These are phyloP conservation scores for Monomorium pharaonis DNA, from an alignment of 1,140 invertebrate species.

Conservation along the genomic window DNA sequence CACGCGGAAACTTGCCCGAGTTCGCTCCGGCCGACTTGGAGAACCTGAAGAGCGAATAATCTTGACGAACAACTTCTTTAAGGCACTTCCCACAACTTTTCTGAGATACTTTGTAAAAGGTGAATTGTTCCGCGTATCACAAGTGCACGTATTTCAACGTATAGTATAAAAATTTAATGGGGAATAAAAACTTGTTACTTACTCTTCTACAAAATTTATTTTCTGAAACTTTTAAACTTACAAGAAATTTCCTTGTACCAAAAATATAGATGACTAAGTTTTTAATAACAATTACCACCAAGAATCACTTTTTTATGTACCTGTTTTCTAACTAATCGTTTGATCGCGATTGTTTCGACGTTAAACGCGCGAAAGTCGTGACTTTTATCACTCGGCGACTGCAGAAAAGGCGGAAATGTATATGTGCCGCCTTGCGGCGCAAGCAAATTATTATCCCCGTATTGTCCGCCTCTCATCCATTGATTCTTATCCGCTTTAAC, in stretches of 20 bases:
- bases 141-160: neutral
- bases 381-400: neutral
- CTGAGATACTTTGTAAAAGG: neutral
- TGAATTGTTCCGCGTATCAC: neutral
- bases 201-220: neutral
- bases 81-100: neutral
- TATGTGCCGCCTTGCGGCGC: neutral
- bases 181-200: neutral
- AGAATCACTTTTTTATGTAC: no score
- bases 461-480: constrained; percentile 57
- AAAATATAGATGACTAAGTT: neutral
- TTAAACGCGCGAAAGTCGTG: constrained; percentile 63
- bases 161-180: neutral
- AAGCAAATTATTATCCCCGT: constrained; percentile 64
- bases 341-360: constrained; percentile 67
- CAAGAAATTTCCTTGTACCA: neutral
- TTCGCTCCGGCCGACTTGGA: constrained; percentile 4
- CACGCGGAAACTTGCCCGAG: constrained; percentile 19
- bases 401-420: constrained; percentile 57
- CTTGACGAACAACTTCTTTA: neutral
- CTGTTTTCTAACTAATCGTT: constrained; percentile 45
- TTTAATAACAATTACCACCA: neutral
- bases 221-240: neutral
- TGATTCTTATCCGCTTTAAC: neutral
- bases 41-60: constrained; percentile 12